A percentile compares a stretch with the other conserved stretches of the same genome.
Evolutionary conservation across 2,797 vertebrate genomes (phyloP).

Genomic region (Micrastur ruficollis): DNA sequence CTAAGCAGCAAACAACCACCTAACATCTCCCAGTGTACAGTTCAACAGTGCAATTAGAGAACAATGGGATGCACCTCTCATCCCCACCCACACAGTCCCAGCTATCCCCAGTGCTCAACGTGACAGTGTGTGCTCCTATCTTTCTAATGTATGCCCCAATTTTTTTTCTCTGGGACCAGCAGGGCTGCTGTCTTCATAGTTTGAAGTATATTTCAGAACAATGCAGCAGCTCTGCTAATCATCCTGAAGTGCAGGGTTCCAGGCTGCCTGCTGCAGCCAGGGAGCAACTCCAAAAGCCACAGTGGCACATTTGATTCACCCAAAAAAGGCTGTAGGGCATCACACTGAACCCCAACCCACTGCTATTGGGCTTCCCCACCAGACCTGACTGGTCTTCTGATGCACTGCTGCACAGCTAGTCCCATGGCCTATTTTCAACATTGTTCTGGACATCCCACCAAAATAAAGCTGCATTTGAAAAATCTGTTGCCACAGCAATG

Average conservation of each 20-base stretch:
- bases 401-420: background rate
- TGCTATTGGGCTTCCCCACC: background rate
- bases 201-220: background rate
- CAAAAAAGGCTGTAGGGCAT: background rate
- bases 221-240: background rate
- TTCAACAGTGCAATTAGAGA: background rate
- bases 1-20: background rate
- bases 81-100: background rate
- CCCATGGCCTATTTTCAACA: background rate
- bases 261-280: background rate
- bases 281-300: background rate
- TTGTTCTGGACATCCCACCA: background rate
- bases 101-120: rapidly evolving
- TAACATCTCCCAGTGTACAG: background rate
- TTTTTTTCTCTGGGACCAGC: background rate
- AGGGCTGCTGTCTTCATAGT: background rate
- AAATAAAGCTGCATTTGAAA: background rate
- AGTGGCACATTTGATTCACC: background rate
- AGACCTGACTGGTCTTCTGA: background rate
- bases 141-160: too few species aligned
- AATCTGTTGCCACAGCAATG: background rate
- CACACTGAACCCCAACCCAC: background rate
- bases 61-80: background rate
- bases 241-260: background rate
- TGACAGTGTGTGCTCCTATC: background rate